Conservation (phyloP, 2,888 invertebrate species). For the Stegana nigrithorax region DNA sequence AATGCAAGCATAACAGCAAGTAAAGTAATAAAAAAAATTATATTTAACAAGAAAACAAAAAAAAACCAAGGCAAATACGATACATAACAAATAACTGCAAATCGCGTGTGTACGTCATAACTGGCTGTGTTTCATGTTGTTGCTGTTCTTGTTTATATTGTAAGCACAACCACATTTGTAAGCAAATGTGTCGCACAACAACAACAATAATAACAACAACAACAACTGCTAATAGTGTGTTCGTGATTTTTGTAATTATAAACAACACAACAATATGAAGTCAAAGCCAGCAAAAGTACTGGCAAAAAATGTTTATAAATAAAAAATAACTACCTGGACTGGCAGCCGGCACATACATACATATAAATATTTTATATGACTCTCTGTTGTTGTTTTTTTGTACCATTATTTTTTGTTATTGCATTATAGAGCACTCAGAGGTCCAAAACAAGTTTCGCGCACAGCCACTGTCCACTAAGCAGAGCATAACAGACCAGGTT, state of each 20-base stretch:
- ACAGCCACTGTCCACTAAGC: not conserved
- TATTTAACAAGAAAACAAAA: constrained; percentile 17
- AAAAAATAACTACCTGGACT: too few species aligned
- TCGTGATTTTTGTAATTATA: constrained; percentile 64
- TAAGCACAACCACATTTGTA: constrained; percentile 30
- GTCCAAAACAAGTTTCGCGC: too few species aligned
- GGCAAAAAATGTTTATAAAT: too few species aligned
- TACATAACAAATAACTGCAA: constrained; percentile 17
- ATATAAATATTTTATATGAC: not conserved
- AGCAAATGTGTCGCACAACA: constrained; percentile 43
- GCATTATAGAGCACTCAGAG: too few species aligned
- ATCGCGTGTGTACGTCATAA: constrained; percentile 30
- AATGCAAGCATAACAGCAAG: too few species aligned
- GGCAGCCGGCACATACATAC: not conserved
- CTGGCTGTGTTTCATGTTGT: constrained; percentile 41
- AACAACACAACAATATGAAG: constrained; percentile 27
- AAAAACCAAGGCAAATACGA: constrained; percentile 27
- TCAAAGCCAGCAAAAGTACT: constrained; percentile 24
- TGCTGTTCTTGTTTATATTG: constrained; percentile 18
- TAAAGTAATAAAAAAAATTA: constrained; percentile 23
- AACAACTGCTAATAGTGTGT: constrained; percentile 36
- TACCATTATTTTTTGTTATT: too few species aligned
- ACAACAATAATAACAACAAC: not conserved
- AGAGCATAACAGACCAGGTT: not conserved
- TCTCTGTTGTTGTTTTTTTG: too few species aligned